These are phyloP conservation scores for Phytoseiulus persimilis DNA, from an alignment of 2,888 invertebrate species.

Conservation along the genomic window DNA sequence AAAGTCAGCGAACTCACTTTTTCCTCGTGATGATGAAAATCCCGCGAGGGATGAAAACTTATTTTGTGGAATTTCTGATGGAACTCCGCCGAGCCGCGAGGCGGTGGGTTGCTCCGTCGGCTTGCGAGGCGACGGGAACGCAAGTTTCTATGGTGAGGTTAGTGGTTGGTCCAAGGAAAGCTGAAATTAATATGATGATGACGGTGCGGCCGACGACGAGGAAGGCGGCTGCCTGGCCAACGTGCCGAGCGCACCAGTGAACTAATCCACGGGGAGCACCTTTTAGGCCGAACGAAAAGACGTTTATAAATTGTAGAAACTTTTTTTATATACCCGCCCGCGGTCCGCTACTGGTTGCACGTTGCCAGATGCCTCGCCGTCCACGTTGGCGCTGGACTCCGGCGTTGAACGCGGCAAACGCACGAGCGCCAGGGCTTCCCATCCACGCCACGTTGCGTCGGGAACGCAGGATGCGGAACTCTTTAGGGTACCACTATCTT, in stretches of 20 bases:
- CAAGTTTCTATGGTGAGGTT: not conserved
- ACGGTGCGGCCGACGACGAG: not conserved
- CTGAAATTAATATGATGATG: slow-evolving; percentile 5
- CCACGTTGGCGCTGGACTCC: not conserved
- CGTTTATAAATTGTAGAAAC: not conserved
- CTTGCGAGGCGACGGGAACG: not conserved
- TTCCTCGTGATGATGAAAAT: not conserved
- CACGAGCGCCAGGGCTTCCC: not conserved
- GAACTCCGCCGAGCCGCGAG: not conserved
- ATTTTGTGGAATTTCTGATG: not conserved
- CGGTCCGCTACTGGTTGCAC: not conserved
- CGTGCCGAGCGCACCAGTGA: not conserved
- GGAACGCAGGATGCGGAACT: too few relatives aligned
- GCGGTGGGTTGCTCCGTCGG: not conserved
- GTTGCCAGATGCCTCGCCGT: not conserved
- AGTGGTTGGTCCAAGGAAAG: not conserved
- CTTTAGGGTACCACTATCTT: too few relatives aligned
- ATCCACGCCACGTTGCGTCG: too few relatives aligned
- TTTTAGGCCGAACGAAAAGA: not conserved
- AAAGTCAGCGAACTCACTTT: not conserved
- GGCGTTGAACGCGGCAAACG: not conserved
- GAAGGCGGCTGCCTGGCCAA: not conserved
- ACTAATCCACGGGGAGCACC: not conserved
- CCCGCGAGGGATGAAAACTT: not conserved
- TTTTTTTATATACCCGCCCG: not conserved